These are phyloP conservation scores for Echinarachnius parma DNA, from an alignment of 53 echinoderm and acorn worm genomes.

Conservation along the genomic window DNA sequence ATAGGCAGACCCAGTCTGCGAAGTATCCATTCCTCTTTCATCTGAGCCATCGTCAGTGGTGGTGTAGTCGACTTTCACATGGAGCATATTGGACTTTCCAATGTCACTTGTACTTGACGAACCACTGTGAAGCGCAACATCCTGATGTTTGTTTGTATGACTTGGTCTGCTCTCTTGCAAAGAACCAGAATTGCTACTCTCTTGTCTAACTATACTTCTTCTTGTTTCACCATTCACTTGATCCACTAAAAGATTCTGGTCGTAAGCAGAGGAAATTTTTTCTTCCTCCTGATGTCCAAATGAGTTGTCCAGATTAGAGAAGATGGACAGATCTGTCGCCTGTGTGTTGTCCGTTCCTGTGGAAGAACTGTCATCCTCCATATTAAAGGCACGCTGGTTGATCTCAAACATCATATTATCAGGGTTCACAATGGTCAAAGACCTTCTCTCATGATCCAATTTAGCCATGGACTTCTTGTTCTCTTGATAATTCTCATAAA, in stretches of 20 bases:
- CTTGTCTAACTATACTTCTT: no score
- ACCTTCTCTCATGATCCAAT: no score
- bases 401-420: slow-evolving; percentile 16
- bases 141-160: no score
- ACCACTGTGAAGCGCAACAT: no score
- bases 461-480: slow-evolving; percentile 6
- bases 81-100: not conserved
- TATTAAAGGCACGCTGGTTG: not conserved
- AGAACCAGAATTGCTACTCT: no score
- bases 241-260: no score
- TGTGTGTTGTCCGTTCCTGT: slow-evolving; percentile 42
- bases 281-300: no score
- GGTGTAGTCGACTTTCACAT: not conserved
- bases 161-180: no score
- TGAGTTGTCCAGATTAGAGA: slow-evolving; percentile 15
- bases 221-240: no score
- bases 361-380: slow-evolving; percentile 34
- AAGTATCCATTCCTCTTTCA: not conserved
- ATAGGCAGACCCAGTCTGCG: slow-evolving; percentile 19
- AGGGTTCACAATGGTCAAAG: slow-evolving; percentile 3
- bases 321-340: slow-evolving; percentile 14
- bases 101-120: no score
- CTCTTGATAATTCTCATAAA: no score
- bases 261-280: no score
- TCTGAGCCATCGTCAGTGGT: not conserved